phyloP scores from a whole-genome alignment of 2,888 invertebrate species.

The Steinernema hermaphroditum region DNA sequence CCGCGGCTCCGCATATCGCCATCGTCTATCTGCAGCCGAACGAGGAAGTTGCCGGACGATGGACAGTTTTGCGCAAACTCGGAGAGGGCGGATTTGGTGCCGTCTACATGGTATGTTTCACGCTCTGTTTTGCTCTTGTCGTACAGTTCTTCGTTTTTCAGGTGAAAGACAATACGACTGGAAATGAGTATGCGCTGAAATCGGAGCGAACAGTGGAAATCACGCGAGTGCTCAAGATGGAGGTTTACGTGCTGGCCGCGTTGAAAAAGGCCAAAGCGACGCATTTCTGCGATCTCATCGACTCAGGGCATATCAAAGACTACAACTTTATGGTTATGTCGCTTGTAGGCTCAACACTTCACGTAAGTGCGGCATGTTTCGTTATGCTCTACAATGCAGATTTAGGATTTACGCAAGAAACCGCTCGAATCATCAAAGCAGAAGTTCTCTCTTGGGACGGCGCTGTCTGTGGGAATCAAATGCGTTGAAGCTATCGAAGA shows the following conservation, averaged over 20 bases:
- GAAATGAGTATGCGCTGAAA: slow-evolving; percentile 39
- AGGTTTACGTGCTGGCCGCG: slow-evolving; percentile 39
- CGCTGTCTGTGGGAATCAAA: slow-evolving; percentile 47
- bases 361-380: no score
- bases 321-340: slow-evolving; percentile 60
- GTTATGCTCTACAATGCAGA: no score
- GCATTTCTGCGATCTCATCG: slow-evolving; percentile 46
- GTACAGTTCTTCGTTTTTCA: not conserved
- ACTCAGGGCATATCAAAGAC: slow-evolving; percentile 46
- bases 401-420: slow-evolving; percentile 43
- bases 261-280: slow-evolving; percentile 35
- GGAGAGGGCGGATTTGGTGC: slow-evolving; percentile 48
- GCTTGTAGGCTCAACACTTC: slow-evolving; percentile 45
- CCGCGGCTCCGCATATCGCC: slow-evolving; percentile 10
- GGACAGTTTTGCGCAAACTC: slow-evolving; percentile 3
- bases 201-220: slow-evolving; percentile 35
- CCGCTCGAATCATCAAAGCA: slow-evolving; percentile 34
- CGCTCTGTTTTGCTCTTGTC: no score
- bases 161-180: slow-evolving; percentile 34
- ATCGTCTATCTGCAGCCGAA: slow-evolving; percentile 24
- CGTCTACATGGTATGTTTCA: slow-evolving; percentile 46
- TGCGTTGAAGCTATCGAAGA: slow-evolving; percentile 54
- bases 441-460: slow-evolving; percentile 45
- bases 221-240: slow-evolving; percentile 39
- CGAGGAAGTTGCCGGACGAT: slow-evolving; percentile 2